Evolutionary conservation across 2,113 vertebrate species (phyloP).

Genomic region (Syrrhaptes paradoxus): DNA sequence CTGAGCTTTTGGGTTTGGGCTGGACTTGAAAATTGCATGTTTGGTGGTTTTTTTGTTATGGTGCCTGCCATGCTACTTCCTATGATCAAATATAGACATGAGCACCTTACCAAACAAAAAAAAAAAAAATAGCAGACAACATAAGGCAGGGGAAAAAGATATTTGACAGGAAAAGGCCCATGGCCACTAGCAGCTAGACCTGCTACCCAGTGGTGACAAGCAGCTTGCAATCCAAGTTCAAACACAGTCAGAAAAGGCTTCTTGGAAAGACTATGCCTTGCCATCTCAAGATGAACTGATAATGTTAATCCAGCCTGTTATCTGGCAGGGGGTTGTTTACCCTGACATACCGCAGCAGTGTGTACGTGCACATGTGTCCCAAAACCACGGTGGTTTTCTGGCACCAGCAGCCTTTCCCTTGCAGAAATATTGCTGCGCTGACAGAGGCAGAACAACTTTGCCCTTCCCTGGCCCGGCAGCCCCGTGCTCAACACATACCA

Average conservation of each 20-base stretch:
- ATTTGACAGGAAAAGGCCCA: not conserved
- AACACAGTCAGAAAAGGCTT: not conserved
- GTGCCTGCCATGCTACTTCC: not conserved
- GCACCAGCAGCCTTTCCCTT: not conserved
- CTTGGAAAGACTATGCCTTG: not conserved
- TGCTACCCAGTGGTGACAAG: not conserved
- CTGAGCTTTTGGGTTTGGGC: not conserved
- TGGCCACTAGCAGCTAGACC: not conserved
- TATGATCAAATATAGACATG: not conserved
- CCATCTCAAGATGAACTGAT: not conserved
- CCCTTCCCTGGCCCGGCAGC: constrained; percentile 23
- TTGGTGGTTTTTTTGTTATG: not conserved
- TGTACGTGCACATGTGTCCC: not conserved
- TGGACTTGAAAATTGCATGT: not conserved
- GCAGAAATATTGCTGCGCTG: not conserved
- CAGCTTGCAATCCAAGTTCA: not conserved
- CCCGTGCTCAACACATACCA: constrained; percentile 12
- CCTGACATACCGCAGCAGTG: rapidly evolving
- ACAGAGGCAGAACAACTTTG: not conserved
- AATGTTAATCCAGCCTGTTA: not conserved
- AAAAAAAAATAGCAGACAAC: not conserved
- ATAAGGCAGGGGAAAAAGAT: not conserved
- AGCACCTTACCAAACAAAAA: not conserved
- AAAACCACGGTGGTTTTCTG: not conserved
- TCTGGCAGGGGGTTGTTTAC: not conserved